A percentile compares a stretch with the other conserved stretches of the same genome.
These are phyloP conservation scores for Brachypalpus laphriformis DNA, from an alignment of 2,888 invertebrate species.

Conservation along the genomic window DNA sequence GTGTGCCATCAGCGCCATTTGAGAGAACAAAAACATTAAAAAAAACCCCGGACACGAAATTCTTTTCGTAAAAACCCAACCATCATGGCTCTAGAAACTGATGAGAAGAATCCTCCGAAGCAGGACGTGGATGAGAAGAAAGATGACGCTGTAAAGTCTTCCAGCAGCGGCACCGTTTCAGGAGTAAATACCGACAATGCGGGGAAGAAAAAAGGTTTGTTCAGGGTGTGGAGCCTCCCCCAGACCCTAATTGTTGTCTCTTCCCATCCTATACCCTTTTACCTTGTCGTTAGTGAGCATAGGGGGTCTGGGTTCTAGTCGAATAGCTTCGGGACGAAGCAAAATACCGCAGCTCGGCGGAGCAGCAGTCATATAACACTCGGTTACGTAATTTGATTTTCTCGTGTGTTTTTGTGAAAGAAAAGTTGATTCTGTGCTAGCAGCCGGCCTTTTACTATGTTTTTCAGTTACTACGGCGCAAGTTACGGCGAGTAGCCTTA, in stretches of 20 bases:
- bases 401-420: slow-evolving; percentile 70
- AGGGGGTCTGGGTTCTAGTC: not conserved
- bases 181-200: slow-evolving; percentile 53
- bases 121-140: slow-evolving; percentile 49
- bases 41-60: slow-evolving; percentile 27
- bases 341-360: slow-evolving; percentile 42
- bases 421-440: slow-evolving; percentile 48
- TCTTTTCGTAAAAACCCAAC: slow-evolving; percentile 35
- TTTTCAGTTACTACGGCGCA: slow-evolving; percentile 1
- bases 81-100: slow-evolving; percentile 71
- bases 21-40: slow-evolving; percentile 2
- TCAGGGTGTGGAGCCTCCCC: not conserved
- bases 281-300: not conserved
- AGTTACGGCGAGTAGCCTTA: not conserved
- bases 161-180: slow-evolving; percentile 23
- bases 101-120: slow-evolving; percentile 48
- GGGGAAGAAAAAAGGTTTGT: slow-evolving; percentile 75
- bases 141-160: slow-evolving; percentile 64
- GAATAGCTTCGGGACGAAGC: not conserved
- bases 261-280: not conserved
- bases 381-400: slow-evolving; percentile 74
- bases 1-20: slow-evolving; percentile 12
- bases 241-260: not conserved
- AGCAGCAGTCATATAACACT: slow-evolving; percentile 72
- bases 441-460: slow-evolving; percentile 44